Conservation (phyloP, 2,888 invertebrate genomes). For the Leptopilina drosophilae region DNA sequence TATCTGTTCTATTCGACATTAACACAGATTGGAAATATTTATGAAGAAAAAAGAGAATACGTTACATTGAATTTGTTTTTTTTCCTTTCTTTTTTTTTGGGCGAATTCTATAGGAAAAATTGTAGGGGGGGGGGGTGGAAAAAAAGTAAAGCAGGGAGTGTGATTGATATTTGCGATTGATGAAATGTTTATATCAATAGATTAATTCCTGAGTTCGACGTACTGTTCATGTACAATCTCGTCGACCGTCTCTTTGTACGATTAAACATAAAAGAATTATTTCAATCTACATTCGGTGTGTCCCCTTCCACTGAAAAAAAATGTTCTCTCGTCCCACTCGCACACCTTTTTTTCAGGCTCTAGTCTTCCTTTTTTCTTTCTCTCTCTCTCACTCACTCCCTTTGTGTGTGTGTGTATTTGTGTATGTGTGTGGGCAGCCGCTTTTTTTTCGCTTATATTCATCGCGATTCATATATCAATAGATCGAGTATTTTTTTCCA, state of each 20-base stretch:
- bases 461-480: conserved; percentile 68
- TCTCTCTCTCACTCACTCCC: too few relatives aligned
- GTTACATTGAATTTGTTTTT: neutral
- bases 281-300: conserved; percentile 65
- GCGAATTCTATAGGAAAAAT: too few relatives aligned
- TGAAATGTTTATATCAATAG: conserved; percentile 73
- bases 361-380: conserved; percentile 51
- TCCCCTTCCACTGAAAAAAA: conserved; percentile 44
- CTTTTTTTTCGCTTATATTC: conserved; percentile 47
- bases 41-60: neutral
- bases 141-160: neutral
- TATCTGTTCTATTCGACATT: too few relatives aligned
- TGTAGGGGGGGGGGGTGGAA: neutral
- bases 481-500: conserved; percentile 74
- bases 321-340: neutral
- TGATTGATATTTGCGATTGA: conserved; percentile 62
- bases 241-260: conserved; percentile 68
- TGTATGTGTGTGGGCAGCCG: conserved; percentile 46
- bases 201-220: conserved; percentile 71
- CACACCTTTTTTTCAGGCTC: conserved; percentile 50
- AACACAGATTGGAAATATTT: neutral
- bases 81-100: neutral
- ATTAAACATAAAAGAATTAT: conserved; percentile 73
- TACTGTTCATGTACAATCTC: conserved; percentile 64
- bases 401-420: neutral